Percentiles rank a stretch among this genome's conserved stretches.
These are phyloP conservation scores for Xylophagus ater DNA, from an alignment of 2,888 invertebrate genomes.

Conservation along the genomic window DNA sequence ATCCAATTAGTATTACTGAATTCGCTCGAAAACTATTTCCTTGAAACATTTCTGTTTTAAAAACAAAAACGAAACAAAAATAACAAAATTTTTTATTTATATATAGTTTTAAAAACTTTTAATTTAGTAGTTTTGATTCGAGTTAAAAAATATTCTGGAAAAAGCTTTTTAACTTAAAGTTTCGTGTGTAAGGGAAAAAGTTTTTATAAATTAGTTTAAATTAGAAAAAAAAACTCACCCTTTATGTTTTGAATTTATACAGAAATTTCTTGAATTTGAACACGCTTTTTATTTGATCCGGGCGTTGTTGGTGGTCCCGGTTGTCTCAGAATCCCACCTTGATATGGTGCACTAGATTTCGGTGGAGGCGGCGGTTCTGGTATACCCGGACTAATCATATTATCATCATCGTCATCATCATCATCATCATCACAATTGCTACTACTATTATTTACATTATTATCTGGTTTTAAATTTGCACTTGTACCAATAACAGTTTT, in stretches of 20 bases:
- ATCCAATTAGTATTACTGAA: no score
- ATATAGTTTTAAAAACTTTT: no score
- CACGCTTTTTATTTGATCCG: slow-evolving; percentile 74
- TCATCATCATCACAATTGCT: slow-evolving; percentile 37
- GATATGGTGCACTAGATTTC: slow-evolving; percentile 34
- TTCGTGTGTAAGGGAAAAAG: no score
- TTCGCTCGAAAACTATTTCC: no score
- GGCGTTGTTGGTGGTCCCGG: slow-evolving; percentile 47
- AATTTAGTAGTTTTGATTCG: no score
- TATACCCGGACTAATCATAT: slow-evolving; percentile 36
- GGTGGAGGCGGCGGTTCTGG: slow-evolving; percentile 51
- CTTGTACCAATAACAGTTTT: slow-evolving; percentile 10
- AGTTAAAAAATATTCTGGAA: no score
- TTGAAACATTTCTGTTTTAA: no score
- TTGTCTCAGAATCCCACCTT: slow-evolving; percentile 49
- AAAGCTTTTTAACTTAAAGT: no score
- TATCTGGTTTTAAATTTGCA: background rate
- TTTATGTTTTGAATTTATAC: slow-evolving; percentile 52
- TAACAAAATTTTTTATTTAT: no score
- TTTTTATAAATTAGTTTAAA: no score
- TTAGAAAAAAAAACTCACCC: background rate
- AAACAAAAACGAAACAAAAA: no score
- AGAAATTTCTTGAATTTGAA: slow-evolving; percentile 87
- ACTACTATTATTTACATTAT: slow-evolving; percentile 23
- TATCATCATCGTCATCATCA: slow-evolving; percentile 38